phyloP scores from a whole-genome alignment of 2,888 invertebrate species.

The Nezara viridula region DNA sequence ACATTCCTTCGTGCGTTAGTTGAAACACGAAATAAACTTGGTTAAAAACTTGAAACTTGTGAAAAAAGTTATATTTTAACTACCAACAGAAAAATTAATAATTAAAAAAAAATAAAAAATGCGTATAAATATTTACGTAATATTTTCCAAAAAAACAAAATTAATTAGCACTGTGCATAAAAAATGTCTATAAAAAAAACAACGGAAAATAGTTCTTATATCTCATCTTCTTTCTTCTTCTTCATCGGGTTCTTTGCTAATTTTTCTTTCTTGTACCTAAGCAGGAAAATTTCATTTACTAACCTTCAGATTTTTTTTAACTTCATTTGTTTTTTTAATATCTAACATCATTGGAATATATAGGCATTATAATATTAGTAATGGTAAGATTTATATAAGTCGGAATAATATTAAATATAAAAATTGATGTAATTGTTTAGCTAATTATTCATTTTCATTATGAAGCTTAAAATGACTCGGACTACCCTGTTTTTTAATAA shows the following conservation, averaged over 20 bases:
- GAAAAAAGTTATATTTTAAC: neutral
- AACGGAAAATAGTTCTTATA: neutral
- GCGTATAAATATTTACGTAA: neutral
- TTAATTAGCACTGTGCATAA: neutral
- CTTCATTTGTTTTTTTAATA: neutral
- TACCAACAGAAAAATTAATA: neutral
- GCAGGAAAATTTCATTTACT: constrained; percentile 23
- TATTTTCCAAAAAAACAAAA: neutral
- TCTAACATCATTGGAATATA: neutral
- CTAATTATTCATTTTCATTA: too few relatives aligned
- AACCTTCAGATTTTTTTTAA: constrained; percentile 9
- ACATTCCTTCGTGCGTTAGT: neutral
- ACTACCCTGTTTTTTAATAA: too few relatives aligned
- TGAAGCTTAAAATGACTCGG: too few relatives aligned
- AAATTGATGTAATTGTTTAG: too few relatives aligned
- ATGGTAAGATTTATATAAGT: neutral
- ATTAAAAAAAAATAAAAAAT: neutral
- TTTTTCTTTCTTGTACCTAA: constrained; percentile 32
- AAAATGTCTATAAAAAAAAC: neutral
- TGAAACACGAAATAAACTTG: neutral
- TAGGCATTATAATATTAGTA: neutral
- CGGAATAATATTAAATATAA: neutral
- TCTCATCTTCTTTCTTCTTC: neutral
- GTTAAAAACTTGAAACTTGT: neutral
- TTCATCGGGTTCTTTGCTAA: neutral